These are phyloP conservation scores for Azemiops feae DNA, from an alignment of 2,113 vertebrate species.

Conservation along the genomic window DNA sequence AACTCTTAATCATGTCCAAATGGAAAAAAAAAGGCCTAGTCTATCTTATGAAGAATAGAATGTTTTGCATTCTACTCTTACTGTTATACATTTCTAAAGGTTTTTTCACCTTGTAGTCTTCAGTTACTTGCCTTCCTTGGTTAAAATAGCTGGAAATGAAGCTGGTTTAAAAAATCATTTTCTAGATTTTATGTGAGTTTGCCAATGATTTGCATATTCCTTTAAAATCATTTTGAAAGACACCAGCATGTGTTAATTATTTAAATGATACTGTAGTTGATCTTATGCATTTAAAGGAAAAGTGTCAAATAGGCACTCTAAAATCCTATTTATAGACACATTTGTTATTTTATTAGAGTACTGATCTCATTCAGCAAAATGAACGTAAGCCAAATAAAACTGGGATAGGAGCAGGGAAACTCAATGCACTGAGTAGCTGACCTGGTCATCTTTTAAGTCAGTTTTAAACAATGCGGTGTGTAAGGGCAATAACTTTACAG, in stretches of 20 bases:
- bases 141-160: background rate
- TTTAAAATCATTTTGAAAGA: background rate
- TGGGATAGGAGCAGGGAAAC: background rate
- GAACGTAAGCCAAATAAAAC: conserved; percentile 11
- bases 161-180: background rate
- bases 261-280: background rate
- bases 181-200: background rate
- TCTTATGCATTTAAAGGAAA: background rate
- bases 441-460: background rate
- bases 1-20: conserved; percentile 25
- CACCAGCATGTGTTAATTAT: background rate
- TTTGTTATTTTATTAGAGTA: conserved; percentile 13
- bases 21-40: background rate
- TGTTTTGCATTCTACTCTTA: conserved; percentile 4
- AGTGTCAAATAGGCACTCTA: background rate
- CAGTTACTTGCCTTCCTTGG: background rate
- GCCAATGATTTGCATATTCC: background rate
- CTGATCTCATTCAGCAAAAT: rapidly evolving
- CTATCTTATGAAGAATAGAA: conserved; percentile 10
- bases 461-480: conserved; percentile 49
- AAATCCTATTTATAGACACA: background rate
- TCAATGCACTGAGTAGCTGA: background rate
- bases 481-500: conserved; percentile 58
- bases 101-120: background rate
- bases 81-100: background rate